Conservation (phyloP, 2,888 invertebrate species). For the Melinopterus prodromus region DNA sequence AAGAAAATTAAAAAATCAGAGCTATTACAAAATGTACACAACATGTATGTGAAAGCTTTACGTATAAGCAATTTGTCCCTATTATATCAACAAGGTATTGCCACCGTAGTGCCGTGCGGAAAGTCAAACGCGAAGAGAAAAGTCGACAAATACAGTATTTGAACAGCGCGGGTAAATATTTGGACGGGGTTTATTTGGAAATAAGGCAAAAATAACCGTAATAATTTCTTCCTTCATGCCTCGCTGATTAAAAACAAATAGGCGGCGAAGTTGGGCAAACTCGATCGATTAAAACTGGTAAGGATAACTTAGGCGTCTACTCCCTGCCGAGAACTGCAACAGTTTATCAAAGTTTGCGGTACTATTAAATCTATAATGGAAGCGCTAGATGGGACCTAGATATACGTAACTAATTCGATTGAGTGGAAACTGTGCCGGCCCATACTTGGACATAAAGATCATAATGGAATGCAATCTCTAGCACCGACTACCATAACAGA, state of each 20-base stretch:
- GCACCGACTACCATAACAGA: neutral
- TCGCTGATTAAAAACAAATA: neutral
- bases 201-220: neutral
- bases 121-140: neutral
- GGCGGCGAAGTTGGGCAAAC: neutral
- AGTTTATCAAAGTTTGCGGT: neutral
- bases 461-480: neutral
- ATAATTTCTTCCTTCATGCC: neutral
- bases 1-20: no score
- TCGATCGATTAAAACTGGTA: neutral
- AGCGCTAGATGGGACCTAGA: neutral
- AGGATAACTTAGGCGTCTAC: neutral
- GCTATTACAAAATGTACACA: no score
- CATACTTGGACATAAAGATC: neutral
- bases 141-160: neutral
- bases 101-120: neutral
- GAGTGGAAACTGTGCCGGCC: neutral
- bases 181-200: neutral
- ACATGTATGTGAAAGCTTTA: no score
- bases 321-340: neutral
- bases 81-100: neutral
- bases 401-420: neutral
- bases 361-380: neutral
- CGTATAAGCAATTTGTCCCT: no score
- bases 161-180: neutral